Percentiles rank a stretch among this genome's conserved stretches.
Evolutionary conservation across 2,888 invertebrate species (phyloP).

Genomic region (Scaptomyza caliginosa): DNA sequence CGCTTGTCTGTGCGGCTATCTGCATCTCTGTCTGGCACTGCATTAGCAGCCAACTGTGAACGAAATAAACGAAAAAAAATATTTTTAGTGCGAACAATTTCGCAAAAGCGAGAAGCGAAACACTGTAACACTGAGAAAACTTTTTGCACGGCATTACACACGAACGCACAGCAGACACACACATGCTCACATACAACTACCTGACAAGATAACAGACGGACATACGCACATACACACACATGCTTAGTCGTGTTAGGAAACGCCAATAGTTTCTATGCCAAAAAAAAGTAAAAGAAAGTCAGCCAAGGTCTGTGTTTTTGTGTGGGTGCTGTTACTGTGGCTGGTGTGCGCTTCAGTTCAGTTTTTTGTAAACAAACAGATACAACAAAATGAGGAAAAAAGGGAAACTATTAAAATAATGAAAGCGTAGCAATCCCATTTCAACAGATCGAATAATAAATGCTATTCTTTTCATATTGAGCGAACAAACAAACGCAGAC

Average conservation of each 20-base stretch:
- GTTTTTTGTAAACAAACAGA: constrained; percentile 70
- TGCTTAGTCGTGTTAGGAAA: constrained; percentile 61
- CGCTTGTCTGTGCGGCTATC: constrained; percentile 9
- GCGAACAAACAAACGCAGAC: neutral
- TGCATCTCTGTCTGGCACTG: constrained; percentile 59
- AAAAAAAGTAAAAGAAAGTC: constrained; percentile 13
- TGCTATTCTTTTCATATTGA: constrained; percentile 11
- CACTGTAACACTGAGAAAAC: constrained; percentile 53
- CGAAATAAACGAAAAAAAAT: constrained; percentile 72
- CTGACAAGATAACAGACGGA: constrained; percentile 50
- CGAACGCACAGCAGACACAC: constrained; percentile 37
- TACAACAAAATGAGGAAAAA: constrained; percentile 22
- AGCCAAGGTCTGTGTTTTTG: neutral
- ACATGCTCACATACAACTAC: constrained; percentile 3
- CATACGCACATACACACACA: constrained; percentile 24
- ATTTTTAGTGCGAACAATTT: constrained; percentile 74
- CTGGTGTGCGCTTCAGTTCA: constrained; percentile 31
- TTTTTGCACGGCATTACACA: constrained; percentile 50
- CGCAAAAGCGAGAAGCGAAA: constrained; percentile 43
- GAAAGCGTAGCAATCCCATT: constrained; percentile 18
- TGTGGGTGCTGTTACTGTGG: constrained; percentile 5
- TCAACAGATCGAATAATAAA: constrained; percentile 17
- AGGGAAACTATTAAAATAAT: constrained; percentile 29
- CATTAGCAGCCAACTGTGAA: constrained; percentile 76
- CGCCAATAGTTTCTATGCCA: constrained; percentile 59